A percentile compares a stretch with the other conserved stretches of the same genome.
Conservation (phyloP, 2,888 invertebrate species). For the Ligdia adustata region DNA sequence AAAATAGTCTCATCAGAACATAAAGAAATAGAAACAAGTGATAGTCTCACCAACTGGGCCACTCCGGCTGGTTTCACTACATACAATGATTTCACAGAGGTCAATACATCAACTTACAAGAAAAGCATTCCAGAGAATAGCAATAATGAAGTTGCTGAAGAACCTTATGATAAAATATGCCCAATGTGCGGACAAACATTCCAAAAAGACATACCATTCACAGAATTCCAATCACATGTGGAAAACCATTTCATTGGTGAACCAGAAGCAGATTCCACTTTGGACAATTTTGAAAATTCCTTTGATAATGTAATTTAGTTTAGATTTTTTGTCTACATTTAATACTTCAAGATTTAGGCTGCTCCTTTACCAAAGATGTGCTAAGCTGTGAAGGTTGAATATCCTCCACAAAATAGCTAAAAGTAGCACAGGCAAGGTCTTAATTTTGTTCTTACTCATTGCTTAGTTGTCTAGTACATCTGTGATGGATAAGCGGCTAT, state of each 20-base stretch:
- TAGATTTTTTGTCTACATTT: no score
- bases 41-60: constrained; percentile 76
- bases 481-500: no score
- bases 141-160: constrained; percentile 42
- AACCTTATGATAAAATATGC: constrained; percentile 85
- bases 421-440: no score
- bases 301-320: constrained; percentile 63
- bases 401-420: no score
- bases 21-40: constrained; percentile 78
- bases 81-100: constrained; percentile 64
- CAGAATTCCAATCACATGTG: constrained; percentile 89
- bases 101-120: constrained; percentile 59
- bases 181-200: constrained; percentile 90
- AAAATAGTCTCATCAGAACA: constrained; percentile 64
- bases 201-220: constrained; percentile 82
- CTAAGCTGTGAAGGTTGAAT: no score
- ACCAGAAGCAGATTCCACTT: constrained; percentile 76
- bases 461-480: no score
- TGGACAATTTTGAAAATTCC: constrained; percentile 80
- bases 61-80: constrained; percentile 72
- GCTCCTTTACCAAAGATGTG: no score
- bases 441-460: no score
- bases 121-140: constrained; percentile 52
- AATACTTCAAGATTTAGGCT: no score
- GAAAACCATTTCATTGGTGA: constrained; percentile 89